Conservation (phyloP, 2,888 invertebrate species). For the Xestia rhomboidea region DNA sequence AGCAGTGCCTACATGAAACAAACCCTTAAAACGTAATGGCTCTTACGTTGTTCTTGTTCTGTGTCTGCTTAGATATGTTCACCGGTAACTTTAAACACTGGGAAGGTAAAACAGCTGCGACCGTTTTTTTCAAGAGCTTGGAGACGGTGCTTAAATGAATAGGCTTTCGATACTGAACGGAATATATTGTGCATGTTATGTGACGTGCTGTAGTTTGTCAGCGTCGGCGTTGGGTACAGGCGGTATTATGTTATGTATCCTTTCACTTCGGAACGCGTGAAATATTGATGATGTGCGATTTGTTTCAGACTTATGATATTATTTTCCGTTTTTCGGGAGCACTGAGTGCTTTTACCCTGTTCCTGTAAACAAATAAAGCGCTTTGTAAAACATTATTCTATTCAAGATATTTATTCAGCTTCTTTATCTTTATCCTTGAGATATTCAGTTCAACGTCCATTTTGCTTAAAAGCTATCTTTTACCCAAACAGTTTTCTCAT, state of each 20-base stretch:
- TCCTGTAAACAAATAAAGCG: constrained; percentile 26
- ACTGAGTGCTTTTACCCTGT: constrained; percentile 33
- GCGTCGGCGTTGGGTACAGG: constrained; percentile 32
- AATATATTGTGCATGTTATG: constrained; percentile 49
- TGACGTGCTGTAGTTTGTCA: constrained; percentile 47
- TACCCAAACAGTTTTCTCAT: background rate
- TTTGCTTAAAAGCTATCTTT: background rate
- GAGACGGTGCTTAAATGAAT: constrained; percentile 39
- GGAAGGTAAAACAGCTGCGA: constrained; percentile 29
- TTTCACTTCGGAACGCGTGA: constrained; percentile 38
- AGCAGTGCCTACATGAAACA: background rate
- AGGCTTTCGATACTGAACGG: constrained; percentile 49
- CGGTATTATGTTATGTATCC: constrained; percentile 51
- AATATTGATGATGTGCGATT: constrained; percentile 57
- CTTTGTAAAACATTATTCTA: constrained; percentile 36
- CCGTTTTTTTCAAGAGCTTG: constrained; percentile 16
- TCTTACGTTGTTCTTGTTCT: constrained; percentile 17
- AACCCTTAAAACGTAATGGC: constrained; percentile 1
- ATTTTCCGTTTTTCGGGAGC: constrained; percentile 30
- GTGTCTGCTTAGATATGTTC: background rate
- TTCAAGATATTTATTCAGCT: constrained; percentile 12
- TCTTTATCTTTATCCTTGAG: constrained; percentile 3
- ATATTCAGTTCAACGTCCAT: background rate
- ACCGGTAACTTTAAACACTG: background rate
- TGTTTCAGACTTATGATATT: constrained; percentile 48